phyloP scores from a whole-genome alignment of 1,140 invertebrate species.

The Diorhabda sublineata region DNA sequence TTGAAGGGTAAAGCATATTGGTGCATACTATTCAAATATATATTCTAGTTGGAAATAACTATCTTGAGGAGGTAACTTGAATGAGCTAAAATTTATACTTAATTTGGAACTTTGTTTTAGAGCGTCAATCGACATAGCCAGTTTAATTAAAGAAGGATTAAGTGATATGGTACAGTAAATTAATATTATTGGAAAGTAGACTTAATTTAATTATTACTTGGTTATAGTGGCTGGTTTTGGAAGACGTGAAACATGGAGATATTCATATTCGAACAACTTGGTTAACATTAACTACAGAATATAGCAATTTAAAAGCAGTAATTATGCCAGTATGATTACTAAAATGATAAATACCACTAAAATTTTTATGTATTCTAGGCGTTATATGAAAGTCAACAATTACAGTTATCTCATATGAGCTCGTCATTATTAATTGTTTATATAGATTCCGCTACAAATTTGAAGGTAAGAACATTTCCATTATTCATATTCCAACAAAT shows the following conservation, averaged over 20 bases:
- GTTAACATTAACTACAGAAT: constrained; percentile 70
- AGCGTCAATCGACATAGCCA: constrained; percentile 59
- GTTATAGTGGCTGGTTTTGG: constrained; percentile 79
- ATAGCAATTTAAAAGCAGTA: constrained; percentile 62
- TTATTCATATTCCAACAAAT: constrained; percentile 1
- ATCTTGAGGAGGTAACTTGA: too few species aligned
- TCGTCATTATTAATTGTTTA: constrained; percentile 78
- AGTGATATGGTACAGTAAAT: constrained; percentile 60
- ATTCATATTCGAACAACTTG: constrained; percentile 80
- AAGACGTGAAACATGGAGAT: constrained; percentile 86
- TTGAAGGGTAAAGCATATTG: too few species aligned
- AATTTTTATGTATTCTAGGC: constrained; percentile 51
- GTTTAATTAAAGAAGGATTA: constrained; percentile 60
- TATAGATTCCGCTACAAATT: constrained; percentile 84
- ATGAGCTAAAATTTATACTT: too few species aligned
- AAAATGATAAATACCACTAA: background rate
- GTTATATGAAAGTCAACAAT: constrained; percentile 66
- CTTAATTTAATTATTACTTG: background rate
- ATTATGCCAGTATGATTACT: constrained; percentile 5
- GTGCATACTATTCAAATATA: too few species aligned
- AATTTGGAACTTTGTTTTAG: constrained; percentile 23
- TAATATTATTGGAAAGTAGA: background rate
- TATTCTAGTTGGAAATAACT: too few species aligned
- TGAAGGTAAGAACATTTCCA: constrained; percentile 64
- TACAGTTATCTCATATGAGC: constrained; percentile 69